Percentiles rank a stretch among this genome's conserved stretches.
Conservation (phyloP, 1,140 invertebrate species). For the Ceratosolen fusciceps region DNA sequence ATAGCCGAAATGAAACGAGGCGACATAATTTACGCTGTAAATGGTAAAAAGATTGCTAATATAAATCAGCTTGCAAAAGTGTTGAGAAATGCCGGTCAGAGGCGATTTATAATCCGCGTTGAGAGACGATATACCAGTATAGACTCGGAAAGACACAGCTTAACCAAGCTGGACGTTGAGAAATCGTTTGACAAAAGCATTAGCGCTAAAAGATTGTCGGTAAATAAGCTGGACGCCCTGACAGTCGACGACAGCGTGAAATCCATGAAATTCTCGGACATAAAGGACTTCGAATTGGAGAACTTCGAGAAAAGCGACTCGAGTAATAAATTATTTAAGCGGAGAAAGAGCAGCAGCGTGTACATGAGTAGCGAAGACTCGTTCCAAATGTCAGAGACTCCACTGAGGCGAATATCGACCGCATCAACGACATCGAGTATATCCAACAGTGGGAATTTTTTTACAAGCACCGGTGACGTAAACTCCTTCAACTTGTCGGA, state of each 20-base stretch:
- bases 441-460: slow-evolving; percentile 58
- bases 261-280: slow-evolving; percentile 65
- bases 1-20: slow-evolving; percentile 83
- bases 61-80: slow-evolving; percentile 83
- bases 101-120: slow-evolving; percentile 72
- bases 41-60: slow-evolving; percentile 81
- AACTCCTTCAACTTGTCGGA: slow-evolving; percentile 53
- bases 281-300: slow-evolving; percentile 59
- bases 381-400: slow-evolving; percentile 58
- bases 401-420: slow-evolving; percentile 64
- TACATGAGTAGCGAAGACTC: neutral
- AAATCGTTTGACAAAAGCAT: slow-evolving; percentile 50
- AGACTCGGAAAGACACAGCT: slow-evolving; percentile 56
- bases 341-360: slow-evolving; percentile 62
- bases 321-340: slow-evolving; percentile 60
- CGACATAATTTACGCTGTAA: slow-evolving; percentile 85
- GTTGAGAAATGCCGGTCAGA: slow-evolving; percentile 71
- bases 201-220: slow-evolving; percentile 54
- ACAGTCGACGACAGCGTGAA: slow-evolving; percentile 49
- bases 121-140: slow-evolving; percentile 70
- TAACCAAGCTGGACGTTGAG: slow-evolving; percentile 51
- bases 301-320: slow-evolving; percentile 49
- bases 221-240: slow-evolving; percentile 54
- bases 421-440: slow-evolving; percentile 34
- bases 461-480: slow-evolving; percentile 53